phyloP scores from a whole-genome alignment of 2,113 vertebrate genomes.

The Nipponia nippon region DNA sequence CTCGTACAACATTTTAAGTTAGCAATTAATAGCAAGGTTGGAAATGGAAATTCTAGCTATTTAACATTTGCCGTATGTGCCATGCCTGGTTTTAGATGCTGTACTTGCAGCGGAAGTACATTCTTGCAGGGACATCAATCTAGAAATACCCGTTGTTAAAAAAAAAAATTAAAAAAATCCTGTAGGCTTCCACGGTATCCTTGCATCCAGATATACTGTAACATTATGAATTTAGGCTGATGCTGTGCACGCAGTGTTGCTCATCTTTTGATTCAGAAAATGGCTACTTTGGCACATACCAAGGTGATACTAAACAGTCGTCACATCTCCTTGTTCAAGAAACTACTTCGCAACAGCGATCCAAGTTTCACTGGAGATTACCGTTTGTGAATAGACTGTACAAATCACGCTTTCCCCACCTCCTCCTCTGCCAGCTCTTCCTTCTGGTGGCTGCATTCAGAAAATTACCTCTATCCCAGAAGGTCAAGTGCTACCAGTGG shows the following conservation, averaged over 20 bases:
- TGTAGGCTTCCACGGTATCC: background rate
- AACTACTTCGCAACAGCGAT: background rate
- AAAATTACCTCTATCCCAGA: background rate
- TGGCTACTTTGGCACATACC: background rate
- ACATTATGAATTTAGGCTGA: background rate
- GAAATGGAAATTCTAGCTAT: background rate
- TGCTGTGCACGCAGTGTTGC: background rate
- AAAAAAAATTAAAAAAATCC: background rate
- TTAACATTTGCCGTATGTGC: background rate
- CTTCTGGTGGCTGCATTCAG: background rate
- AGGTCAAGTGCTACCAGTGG: background rate
- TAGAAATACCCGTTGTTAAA: background rate
- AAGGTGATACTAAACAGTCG: background rate
- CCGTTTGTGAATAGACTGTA: rapidly evolving
- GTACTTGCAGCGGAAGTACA: background rate
- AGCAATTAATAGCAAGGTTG: background rate
- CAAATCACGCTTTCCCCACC: conserved; percentile 4
- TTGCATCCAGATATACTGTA: background rate
- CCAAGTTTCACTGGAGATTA: background rate
- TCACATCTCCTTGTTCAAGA: background rate
- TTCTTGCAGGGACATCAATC: background rate
- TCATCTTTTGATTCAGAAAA: background rate
- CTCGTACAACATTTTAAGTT: conserved; percentile 9
- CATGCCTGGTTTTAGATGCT: background rate
- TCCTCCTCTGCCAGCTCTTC: background rate